phyloP scores from a whole-genome alignment of 2,888 invertebrate genomes.

The Cantharis rufa region DNA sequence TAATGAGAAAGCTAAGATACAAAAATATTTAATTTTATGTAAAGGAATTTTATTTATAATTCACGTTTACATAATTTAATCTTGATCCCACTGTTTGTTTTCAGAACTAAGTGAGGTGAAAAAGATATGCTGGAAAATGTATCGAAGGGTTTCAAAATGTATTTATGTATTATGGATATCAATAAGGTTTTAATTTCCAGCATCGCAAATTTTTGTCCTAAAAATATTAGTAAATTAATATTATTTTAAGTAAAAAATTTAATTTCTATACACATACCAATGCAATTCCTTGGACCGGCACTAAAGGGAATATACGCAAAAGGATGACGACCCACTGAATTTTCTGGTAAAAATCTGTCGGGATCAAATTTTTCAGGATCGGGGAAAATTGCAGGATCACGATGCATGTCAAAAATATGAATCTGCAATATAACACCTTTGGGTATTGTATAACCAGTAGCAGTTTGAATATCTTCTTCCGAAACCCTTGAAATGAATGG shows the following conservation, averaged over 20 bases:
- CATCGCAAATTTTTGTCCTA: constrained; percentile 71
- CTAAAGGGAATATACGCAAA: constrained; percentile 70
- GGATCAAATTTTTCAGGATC: constrained; percentile 71
- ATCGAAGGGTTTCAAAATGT: constrained; percentile 57
- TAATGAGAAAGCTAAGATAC: too few species aligned
- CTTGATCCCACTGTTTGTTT: constrained; percentile 54
- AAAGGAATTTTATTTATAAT: background rate
- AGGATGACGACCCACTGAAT: constrained; percentile 60
- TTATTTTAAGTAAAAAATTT: background rate
- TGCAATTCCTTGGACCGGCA: constrained; percentile 71
- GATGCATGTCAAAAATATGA: constrained; percentile 67
- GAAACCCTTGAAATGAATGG: constrained; percentile 62
- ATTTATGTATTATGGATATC: constrained; percentile 61
- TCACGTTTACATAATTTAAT: constrained; percentile 42
- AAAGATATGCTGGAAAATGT: constrained; percentile 55
- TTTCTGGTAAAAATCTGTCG: constrained; percentile 70
- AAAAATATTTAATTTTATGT: too few species aligned
- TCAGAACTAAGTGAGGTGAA: constrained; percentile 57
- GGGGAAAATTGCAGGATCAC: constrained; percentile 65
- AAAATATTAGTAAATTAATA: too few species aligned
- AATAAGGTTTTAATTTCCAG: constrained; percentile 65
- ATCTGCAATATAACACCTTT: constrained; percentile 59
- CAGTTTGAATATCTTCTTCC: constrained; percentile 39
- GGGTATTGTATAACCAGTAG: constrained; percentile 55
- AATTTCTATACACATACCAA: constrained; percentile 57